Evolutionary conservation across 1,140 invertebrate genomes (phyloP).

Genomic region (Euglossa dilemma): DNA sequence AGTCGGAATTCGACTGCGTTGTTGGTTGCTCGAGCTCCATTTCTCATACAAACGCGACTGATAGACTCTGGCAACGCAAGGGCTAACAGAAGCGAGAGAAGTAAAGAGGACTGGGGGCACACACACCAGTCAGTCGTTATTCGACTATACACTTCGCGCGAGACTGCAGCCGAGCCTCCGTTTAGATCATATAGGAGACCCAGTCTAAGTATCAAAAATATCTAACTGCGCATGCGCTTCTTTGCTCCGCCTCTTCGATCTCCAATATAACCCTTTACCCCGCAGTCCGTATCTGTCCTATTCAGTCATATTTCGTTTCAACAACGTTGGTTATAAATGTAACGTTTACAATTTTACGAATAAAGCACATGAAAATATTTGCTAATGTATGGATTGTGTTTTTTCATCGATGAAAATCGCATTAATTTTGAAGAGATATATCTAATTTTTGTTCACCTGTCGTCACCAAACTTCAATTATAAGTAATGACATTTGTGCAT

Average conservation of each 20-base stretch:
- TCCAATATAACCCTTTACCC: constrained; percentile 30
- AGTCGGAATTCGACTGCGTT: constrained; percentile 66
- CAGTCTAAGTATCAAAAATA: constrained; percentile 76
- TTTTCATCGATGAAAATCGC: neutral
- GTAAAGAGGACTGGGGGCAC: constrained; percentile 47
- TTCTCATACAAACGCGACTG: constrained; percentile 64
- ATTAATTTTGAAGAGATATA: constrained; percentile 16
- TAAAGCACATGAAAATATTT: neutral
- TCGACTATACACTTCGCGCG: constrained; percentile 40
- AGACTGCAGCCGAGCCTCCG: constrained; percentile 46
- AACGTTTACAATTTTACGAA: constrained; percentile 11
- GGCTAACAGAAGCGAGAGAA: constrained; percentile 47
- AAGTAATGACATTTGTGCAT: no score
- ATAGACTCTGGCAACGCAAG: constrained; percentile 69
- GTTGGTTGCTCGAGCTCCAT: constrained; percentile 75
- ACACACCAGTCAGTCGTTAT: constrained; percentile 45
- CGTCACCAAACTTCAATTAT: constrained; percentile 1
- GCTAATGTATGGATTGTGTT: neutral
- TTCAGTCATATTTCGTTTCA: constrained; percentile 13
- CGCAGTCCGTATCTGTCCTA: constrained; percentile 8
- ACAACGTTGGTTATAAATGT: neutral
- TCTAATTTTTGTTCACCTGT: neutral
- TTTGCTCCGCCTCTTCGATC: constrained; percentile 58
- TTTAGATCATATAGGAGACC: constrained; percentile 36
- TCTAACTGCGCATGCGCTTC: constrained; percentile 68